Conservation (phyloP, 2,888 invertebrate species). For the Osmoderma eremita region DNA sequence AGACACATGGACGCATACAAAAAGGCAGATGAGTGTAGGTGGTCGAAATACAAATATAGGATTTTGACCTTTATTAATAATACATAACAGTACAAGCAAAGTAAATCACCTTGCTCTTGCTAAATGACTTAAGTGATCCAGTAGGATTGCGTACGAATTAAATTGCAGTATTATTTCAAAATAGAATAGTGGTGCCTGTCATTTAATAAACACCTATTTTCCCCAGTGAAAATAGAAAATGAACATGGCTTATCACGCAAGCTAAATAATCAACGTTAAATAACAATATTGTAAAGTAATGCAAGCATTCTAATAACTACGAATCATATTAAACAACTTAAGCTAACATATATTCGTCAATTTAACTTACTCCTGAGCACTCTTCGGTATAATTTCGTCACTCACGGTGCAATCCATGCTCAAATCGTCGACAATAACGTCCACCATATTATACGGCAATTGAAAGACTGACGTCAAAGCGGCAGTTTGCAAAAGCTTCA, state of each 20-base stretch:
- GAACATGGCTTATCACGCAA: no score
- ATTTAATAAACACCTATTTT: no score
- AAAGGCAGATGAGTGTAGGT: conserved; percentile 14
- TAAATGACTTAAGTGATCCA: neutral
- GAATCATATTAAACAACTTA: neutral
- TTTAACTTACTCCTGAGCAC: conserved; percentile 62
- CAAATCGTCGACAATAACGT: conserved; percentile 57
- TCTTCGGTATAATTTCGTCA: conserved; percentile 59
- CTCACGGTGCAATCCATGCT: conserved; percentile 58
- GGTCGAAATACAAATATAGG: conserved; percentile 25
- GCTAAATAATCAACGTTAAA: neutral
- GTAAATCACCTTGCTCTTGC: conserved; percentile 19
- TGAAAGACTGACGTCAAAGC: conserved; percentile 37
- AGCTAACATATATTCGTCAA: neutral
- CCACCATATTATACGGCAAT: conserved; percentile 56
- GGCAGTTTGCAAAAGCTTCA: conserved; percentile 17
- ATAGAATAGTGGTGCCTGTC: no score
- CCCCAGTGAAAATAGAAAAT: neutral
- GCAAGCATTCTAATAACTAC: no score
- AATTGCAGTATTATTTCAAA: no score
- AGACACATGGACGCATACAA: neutral
- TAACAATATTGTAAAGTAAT: neutral
- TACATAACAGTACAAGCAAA: no score
- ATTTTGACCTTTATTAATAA: conserved; percentile 28
- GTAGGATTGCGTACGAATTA: no score